Base-by-base conservation (phyloP, 1,140 invertebrate species). In the Dufourea novaeangliae region DNA sequence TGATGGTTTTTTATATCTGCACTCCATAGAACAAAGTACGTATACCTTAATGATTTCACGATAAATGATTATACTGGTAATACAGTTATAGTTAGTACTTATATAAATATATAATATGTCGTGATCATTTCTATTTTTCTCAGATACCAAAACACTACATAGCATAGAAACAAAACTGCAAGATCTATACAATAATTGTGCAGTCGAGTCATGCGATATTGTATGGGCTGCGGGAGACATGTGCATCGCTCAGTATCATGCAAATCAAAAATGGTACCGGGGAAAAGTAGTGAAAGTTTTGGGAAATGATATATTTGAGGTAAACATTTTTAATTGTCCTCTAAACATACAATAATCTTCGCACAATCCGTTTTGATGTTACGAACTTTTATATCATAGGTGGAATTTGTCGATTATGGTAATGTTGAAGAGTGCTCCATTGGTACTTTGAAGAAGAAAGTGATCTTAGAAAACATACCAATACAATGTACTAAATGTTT, bases 201-300 rank as follows among this genome's bases (percentile, higher is more conserved):
- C 90, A 34, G 88, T 92, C 0, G 93, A 93, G 78, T 88, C 92
- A 37, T 88, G 90, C 68, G 92, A 93, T 79, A 79, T 88, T 14
- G 88, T 89, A 70, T 95, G 94, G 94, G 78, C 84, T 57, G 82
- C 88, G 3, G 95, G 94, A 1, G 94, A 96, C 70, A 90, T 94
- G 0, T 96, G 95, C 79, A 90, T 95, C 20, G 95, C 93, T 0
- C 90, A 92, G 61, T 96, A 93, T 88, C 93, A 93, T 80, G 20
- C 92, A 7, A 94, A 96, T 85, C 90, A 93, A 4, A 90, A 91
- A 14, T 95, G 95, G 92, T 93, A 94, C 61, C 87, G 94, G 70
- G 93, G 87, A 34, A 88, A 83, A 85, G 82, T 94, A 7, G 17
- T 86, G 6, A 17, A 86, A 62, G 84, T 90, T 54, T 20, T 56